Evolutionary conservation across 30 jellyfish, hydroid and myxozoan species (phyloP).

Genomic region (Aurelia aurita): DNA sequence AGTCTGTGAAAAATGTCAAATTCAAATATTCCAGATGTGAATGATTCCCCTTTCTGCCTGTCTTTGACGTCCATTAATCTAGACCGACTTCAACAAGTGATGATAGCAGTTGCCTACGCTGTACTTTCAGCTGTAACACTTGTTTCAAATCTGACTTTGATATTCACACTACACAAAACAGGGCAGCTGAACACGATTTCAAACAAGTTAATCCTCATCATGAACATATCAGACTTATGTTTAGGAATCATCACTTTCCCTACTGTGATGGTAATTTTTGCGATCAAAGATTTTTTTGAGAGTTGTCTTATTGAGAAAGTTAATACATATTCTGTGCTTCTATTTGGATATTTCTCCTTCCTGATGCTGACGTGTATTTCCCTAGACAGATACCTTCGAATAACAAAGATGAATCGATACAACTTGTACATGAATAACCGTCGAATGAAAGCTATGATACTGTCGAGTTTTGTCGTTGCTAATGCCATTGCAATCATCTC

Average conservation of each 20-base stretch:
- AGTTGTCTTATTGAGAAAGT: slow-evolving; percentile 39
- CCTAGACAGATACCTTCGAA: slow-evolving; percentile 44
- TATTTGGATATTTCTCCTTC: slow-evolving; percentile 39
- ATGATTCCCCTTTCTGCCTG: no score
- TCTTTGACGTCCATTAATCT: no score
- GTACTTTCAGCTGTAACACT: slow-evolving; percentile 8
- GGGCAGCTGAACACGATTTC: slow-evolving; percentile 38
- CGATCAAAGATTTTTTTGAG: neutral
- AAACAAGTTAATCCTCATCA: slow-evolving; percentile 41
- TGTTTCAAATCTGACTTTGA: slow-evolving; percentile 18
- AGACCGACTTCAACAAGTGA: neutral
- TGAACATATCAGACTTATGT: slow-evolving; percentile 55
- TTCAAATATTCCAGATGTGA: no score
- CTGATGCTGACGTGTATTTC: slow-evolving; percentile 40
- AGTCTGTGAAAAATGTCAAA: no score
- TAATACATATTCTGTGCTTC: slow-evolving; percentile 15
- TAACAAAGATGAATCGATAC: slow-evolving; percentile 42
- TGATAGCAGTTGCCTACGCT: slow-evolving; percentile 12
- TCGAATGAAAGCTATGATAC: slow-evolving; percentile 25
- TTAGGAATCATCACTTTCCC: slow-evolving; percentile 47
- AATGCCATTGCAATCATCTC: neutral
- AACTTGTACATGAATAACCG: slow-evolving; percentile 19
- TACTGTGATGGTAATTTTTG: slow-evolving; percentile 2
- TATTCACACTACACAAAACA: slow-evolving; percentile 37
- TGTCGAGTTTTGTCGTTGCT: slow-evolving; percentile 3